Evolutionary conservation across 2,888 invertebrate genomes (phyloP).

Genomic region (Oegoconia quadripuncta): DNA sequence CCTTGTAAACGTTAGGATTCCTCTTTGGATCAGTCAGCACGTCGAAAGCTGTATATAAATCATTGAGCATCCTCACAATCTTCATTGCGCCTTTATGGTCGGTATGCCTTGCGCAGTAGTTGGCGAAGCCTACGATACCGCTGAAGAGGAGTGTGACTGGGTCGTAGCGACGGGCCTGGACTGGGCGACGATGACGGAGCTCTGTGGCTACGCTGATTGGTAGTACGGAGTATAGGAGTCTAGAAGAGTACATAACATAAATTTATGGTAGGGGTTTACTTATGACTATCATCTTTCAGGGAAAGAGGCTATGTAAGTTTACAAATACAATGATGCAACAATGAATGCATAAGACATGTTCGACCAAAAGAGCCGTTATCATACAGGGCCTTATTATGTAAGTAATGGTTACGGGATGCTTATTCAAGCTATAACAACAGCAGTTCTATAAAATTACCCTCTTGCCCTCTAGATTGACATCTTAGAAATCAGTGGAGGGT

Average conservation of each 20-base stretch:
- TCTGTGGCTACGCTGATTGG: constrained; percentile 97
- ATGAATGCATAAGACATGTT: too few relatives aligned
- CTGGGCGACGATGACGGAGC: constrained; percentile 93
- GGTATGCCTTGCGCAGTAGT: constrained; percentile 93
- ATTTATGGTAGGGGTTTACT: too few relatives aligned
- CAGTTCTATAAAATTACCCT: too few relatives aligned
- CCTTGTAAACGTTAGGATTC: constrained; percentile 97
- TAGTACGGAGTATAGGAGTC: constrained; percentile 94
- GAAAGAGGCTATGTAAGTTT: too few relatives aligned
- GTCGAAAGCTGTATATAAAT: constrained; percentile 96
- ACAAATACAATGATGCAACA: too few relatives aligned
- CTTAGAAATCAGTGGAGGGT: too few relatives aligned
- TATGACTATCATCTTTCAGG: too few relatives aligned
- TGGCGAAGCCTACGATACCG: constrained; percentile 92
- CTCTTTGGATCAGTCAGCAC: constrained; percentile 94
- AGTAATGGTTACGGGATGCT: too few relatives aligned
- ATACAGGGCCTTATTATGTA: too few relatives aligned
- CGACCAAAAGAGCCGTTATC: too few relatives aligned
- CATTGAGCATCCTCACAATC: constrained; percentile 95
- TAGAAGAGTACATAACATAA: constrained; percentile 63
- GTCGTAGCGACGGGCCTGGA: constrained; percentile 92
- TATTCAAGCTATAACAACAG: too few relatives aligned
- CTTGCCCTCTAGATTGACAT: too few relatives aligned
- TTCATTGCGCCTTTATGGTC: constrained; percentile 97
- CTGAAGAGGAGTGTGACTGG: constrained; percentile 96